These are phyloP conservation scores for Magallana gigas DNA, from an alignment of 1,140 invertebrate genomes.

Conservation along the genomic window DNA sequence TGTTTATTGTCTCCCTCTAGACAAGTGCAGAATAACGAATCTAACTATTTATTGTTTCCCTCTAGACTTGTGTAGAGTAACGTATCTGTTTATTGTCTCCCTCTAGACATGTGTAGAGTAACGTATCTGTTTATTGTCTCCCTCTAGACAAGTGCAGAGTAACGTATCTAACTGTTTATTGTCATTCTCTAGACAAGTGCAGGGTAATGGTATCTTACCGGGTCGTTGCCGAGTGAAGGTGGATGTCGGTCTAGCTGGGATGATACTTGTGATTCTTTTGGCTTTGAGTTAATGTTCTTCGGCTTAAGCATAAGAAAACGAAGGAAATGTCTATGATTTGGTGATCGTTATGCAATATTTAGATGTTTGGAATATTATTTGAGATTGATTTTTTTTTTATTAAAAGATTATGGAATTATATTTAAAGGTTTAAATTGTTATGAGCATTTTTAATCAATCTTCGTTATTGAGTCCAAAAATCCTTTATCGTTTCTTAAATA, in stretches of 20 bases:
- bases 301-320: background rate
- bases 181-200: background rate
- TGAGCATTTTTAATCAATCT: too few relatives aligned
- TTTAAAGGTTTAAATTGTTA: too few relatives aligned
- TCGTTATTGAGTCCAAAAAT: too few relatives aligned
- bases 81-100: background rate
- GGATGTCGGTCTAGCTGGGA: background rate
- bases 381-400: too few relatives aligned
- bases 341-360: too few relatives aligned
- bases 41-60: background rate
- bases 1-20: background rate
- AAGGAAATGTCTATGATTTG: too few relatives aligned
- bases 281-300: background rate
- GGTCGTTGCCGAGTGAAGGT: background rate
- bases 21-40: background rate
- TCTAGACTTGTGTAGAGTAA: background rate
- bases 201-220: background rate
- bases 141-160: too few relatives aligned
- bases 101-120: background rate
- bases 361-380: too few relatives aligned
- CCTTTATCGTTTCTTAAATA: too few relatives aligned
- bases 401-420: too few relatives aligned
- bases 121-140: background rate
- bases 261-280: background rate
- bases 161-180: too few relatives aligned